Base-by-base conservation (phyloP, 2,797 vertebrate species). In the Hemitrygon akajei region DNA sequence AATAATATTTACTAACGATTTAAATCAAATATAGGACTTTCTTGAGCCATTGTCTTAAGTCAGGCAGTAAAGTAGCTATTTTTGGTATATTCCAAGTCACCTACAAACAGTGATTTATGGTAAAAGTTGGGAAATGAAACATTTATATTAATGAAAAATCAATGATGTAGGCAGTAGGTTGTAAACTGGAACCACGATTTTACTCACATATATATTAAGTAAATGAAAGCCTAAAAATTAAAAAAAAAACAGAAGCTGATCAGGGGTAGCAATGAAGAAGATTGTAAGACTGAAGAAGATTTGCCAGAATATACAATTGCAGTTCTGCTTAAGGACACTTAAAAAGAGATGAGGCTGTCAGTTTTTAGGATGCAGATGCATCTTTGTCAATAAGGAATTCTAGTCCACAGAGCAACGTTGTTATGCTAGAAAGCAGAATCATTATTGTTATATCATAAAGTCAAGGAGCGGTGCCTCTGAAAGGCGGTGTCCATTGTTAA, bases 101-200 rank as follows among this genome's bases (percentile, higher is more conserved):
- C 91, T 69, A 75, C 56, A 47, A 92, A 22, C 37, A 75, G 47
- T 92, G 60, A 27, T 75, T 92, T 47, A 27, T 75, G 75, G 71
- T 12, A 75, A 14, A 75, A 11, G 27, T 75, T 92, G 37, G 37
- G 73, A 73, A 92, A 92, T 75, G 10, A 16, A 92, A 56, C 22
- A 92, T 75, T 47, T 16, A 10, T 75, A 12, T 75, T 92, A 47
- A 92, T 92, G 22, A 73, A 75, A 63, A 92, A 75, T 92, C 91
- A 92, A 75, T 75, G 73, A 92, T 47, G 40, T 40, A 75, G 34
- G 1, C 30, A 69, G 22, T 56, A 75, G 75, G 71, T 30, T 75
- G 37, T 92, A 69, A 73, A 75, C 30, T 66, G 60, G n/a, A 87
- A 63, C 30, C 20, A 73, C 69, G 40, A 71, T 27, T 47, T 92